Conservation (phyloP, 1,140 invertebrate species). For the Magallana gigas region DNA sequence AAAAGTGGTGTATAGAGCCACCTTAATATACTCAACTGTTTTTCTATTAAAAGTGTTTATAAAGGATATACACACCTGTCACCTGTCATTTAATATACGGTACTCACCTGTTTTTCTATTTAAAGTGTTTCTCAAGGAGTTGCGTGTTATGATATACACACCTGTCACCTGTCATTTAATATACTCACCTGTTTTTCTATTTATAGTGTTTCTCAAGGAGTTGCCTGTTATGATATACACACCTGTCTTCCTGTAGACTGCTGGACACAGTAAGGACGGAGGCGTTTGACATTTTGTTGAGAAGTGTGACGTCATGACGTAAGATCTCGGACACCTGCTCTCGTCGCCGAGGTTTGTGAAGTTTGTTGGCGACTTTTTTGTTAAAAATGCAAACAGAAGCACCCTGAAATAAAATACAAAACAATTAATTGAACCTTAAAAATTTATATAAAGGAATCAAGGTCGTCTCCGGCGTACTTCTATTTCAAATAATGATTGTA, state of each 20-base stretch:
- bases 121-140: not conserved
- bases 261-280: constrained; percentile 86
- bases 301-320: constrained; percentile 88
- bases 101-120: too few relatives aligned
- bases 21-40: too few relatives aligned
- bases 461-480: too few relatives aligned
- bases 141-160: constrained; percentile 43
- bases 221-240: too few relatives aligned
- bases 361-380: constrained; percentile 94
- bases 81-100: too few relatives aligned
- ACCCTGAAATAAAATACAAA: constrained; percentile 84
- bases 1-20: too few relatives aligned
- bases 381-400: constrained; percentile 97
- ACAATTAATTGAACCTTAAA: too few relatives aligned
- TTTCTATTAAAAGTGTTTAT: too few relatives aligned
- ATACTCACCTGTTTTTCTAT: not conserved
- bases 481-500: too few relatives aligned
- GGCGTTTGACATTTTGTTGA: constrained; percentile 93
- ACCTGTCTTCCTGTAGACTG: constrained; percentile 81
- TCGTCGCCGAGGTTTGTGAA: constrained; percentile 95
- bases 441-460: too few relatives aligned
- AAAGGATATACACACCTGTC: too few relatives aligned
- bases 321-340: constrained; percentile 95
- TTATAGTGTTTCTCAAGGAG: too few relatives aligned
- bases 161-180: constrained; percentile 72